Evolutionary conservation across 1,140 invertebrate species (phyloP).

Genomic region (Saccostrea echinata): DNA sequence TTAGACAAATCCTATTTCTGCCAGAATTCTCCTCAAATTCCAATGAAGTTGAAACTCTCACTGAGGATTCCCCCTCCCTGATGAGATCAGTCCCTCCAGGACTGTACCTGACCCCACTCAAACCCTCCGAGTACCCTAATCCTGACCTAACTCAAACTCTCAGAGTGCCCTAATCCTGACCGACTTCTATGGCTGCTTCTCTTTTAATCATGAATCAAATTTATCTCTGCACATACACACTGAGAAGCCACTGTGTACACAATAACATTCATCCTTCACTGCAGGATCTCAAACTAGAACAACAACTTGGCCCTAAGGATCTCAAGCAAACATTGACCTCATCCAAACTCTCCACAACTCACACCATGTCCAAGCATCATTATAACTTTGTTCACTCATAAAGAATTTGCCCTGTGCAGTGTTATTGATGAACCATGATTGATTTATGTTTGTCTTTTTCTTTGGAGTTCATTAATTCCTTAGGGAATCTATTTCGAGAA

Average conservation of each 20-base stretch:
- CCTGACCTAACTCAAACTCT: background rate
- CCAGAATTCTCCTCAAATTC: background rate
- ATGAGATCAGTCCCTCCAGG: background rate
- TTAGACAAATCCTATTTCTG: background rate
- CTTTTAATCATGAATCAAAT: slow-evolving; percentile 26
- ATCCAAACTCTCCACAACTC: background rate
- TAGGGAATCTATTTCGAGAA: background rate
- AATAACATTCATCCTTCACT: background rate
- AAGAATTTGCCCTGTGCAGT: background rate
- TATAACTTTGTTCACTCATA: background rate
- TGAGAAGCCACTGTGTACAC: background rate
- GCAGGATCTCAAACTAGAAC: background rate
- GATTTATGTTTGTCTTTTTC: background rate
- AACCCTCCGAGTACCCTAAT: background rate
- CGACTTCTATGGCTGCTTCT: background rate
- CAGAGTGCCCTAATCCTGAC: background rate
- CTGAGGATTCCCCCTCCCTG: background rate
- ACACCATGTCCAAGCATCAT: background rate
- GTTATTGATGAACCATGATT: background rate
- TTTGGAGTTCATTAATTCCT: background rate
- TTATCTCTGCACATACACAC: slow-evolving; percentile 16
- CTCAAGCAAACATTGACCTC: background rate
- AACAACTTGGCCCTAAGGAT: background rate
- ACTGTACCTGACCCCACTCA: no score
- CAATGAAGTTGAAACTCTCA: background rate